Base-by-base conservation (phyloP, 2,797 vertebrate species). In the Semaprochilodus insignis region DNA sequence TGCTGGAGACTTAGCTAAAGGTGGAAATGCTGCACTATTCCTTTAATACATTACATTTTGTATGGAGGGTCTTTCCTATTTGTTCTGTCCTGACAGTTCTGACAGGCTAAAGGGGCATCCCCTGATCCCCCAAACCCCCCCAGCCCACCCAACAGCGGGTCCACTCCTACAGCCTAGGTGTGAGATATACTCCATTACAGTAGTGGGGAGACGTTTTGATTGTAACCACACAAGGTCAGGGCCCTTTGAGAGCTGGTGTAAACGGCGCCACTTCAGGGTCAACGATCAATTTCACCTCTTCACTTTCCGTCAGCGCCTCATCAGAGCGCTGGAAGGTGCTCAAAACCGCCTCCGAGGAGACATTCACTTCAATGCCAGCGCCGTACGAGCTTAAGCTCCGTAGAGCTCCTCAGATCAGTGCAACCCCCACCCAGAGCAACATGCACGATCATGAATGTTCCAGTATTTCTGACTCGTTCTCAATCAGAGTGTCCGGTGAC, bases 241-340 rank as follows among this genome's bases (percentile, higher is more conserved):
- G 31, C 72, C 15, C 51, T 57, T 57, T 5, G 27, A 74, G 52
- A 57, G 52, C 52, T 13, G 52, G 16, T 55, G 54, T 74, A 74
- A 74, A 57, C 52, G 27, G 4, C 54, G 31, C 27, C 72, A 11
- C 44, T n/a, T 78, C 63, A 55, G 51, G 27, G 76, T 78, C 76
- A 54, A 55, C 19, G 77, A 78, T 69, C 21, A 55, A 55, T 71
- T 69, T 44, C 66, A 21, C 34, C 66, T 66, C n/a, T 27, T 55
- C 14, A 15, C 77, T 34, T 7, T 36, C 54, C 54, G 36, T 70
- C 77, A 79, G 13, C 40, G 27, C 31, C 77, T 71, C 31, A 79
- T 71, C n/a, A 57, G 25, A 36, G 65, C 21, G 13, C 34, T 1
- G 52, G 25, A 19, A 57, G 44, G 27, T 31, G 52, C 72, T 71